phyloP scores from a whole-genome alignment of 2,113 vertebrate species.

The Zosterops borbonicus region DNA sequence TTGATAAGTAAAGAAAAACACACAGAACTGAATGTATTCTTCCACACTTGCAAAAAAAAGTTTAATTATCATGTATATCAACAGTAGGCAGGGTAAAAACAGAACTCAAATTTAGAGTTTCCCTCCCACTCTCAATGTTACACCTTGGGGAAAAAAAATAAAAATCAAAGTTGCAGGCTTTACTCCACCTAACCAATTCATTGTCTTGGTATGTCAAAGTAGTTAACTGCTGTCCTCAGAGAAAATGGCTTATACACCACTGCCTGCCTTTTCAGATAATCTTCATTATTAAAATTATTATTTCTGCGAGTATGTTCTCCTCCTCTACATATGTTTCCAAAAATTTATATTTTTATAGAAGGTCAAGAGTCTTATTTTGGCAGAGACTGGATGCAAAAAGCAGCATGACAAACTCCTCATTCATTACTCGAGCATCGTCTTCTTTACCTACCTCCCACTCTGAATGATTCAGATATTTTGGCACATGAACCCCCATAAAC shows the following conservation, averaged over 20 bases:
- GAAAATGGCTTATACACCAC: neutral
- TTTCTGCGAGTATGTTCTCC: neutral
- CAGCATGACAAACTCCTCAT: neutral
- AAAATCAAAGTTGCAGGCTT: neutral
- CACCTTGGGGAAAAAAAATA: neutral
- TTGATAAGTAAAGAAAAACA: neutral
- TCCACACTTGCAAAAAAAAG: neutral
- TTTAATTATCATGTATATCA: neutral
- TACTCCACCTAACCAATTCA: neutral
- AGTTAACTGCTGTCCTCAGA: neutral
- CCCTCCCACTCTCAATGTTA: neutral
- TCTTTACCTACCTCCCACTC: constrained; percentile 50
- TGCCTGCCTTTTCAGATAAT: neutral
- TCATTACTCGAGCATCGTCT: neutral
- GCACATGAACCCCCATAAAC: constrained; percentile 29
- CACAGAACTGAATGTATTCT: neutral
- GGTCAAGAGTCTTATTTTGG: neutral
- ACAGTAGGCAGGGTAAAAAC: neutral
- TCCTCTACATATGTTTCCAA: neutral
- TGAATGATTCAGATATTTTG: constrained; percentile 62
- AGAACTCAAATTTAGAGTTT: neutral
- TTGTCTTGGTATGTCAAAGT: neutral
- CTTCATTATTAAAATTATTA: neutral
- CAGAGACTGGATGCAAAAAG: neutral
- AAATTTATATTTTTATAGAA: neutral